A percentile compares a stretch with the other conserved stretches of the same genome.
Evolutionary conservation across 1,140 invertebrate genomes (phyloP).

Genomic region (Brachystomella parvula): DNA sequence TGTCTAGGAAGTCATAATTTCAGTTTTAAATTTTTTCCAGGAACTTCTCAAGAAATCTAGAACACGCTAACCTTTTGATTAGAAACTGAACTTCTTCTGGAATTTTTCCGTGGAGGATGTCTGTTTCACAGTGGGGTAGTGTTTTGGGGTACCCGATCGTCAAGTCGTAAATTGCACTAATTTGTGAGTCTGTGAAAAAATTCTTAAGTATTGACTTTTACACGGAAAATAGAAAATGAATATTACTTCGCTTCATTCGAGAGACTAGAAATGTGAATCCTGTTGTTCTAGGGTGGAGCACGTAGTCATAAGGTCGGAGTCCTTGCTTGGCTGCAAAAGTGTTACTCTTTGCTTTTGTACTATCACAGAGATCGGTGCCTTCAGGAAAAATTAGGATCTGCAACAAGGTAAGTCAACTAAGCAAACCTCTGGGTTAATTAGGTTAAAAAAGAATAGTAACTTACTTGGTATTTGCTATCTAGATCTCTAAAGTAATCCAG

Average conservation of each 20-base stretch:
- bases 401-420: slow-evolving; percentile 18
- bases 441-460: background rate
- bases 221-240: slow-evolving; percentile 3
- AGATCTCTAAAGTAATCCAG: slow-evolving; percentile 64
- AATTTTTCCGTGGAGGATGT: slow-evolving; percentile 54
- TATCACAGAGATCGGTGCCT: slow-evolving; percentile 73
- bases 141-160: slow-evolving; percentile 64
- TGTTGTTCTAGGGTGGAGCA: slow-evolving; percentile 76
- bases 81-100: slow-evolving; percentile 66
- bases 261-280: slow-evolving; percentile 66
- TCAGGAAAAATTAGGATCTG: slow-evolving; percentile 76
- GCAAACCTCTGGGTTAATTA: background rate
- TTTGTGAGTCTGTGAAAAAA: slow-evolving; percentile 45
- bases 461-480: slow-evolving; percentile 45
- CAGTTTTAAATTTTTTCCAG: no score
- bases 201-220: background rate
- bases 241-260: slow-evolving; percentile 55
- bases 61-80: slow-evolving; percentile 57
- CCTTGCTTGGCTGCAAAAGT: slow-evolving; percentile 60
- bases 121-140: slow-evolving; percentile 34
- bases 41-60: no score
- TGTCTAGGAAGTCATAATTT: slow-evolving; percentile 45
- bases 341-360: slow-evolving; percentile 62
- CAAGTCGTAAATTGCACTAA: slow-evolving; percentile 69
- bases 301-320: slow-evolving; percentile 53